Evolutionary conservation across 2,113 vertebrate genomes (phyloP).

Genomic region (Chamaetylas fuelleborni): DNA sequence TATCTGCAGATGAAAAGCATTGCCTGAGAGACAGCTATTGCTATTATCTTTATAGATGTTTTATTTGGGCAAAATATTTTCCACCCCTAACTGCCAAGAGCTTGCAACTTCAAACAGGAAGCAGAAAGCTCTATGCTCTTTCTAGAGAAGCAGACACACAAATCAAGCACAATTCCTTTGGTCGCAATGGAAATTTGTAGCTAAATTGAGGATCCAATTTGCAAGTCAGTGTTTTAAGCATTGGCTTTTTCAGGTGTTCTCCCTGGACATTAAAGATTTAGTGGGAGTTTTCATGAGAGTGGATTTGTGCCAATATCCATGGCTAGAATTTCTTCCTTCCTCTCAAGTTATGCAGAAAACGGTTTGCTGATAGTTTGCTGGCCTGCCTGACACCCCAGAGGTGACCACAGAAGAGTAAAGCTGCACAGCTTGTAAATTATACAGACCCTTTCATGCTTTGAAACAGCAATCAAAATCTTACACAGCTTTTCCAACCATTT

Average conservation of each 20-base stretch:
- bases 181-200: not conserved
- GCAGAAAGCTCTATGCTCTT: not conserved
- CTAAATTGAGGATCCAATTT: not conserved
- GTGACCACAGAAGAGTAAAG: not conserved
- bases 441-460: not conserved
- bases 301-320: not conserved
- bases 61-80: not conserved
- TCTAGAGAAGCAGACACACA: not conserved
- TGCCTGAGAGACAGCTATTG: not conserved
- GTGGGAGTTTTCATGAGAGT: not conserved
- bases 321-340: not conserved
- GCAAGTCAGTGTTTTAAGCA: not conserved
- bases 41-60: not conserved
- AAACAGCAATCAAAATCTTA: not conserved
- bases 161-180: not conserved
- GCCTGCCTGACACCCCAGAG: not conserved
- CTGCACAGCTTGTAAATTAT: not conserved
- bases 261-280: slow-evolving; percentile 14
- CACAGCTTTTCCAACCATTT: not conserved
- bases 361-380: not conserved
- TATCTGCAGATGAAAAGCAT: not conserved
- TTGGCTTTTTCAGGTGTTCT: slow-evolving; percentile 30
- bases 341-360: not conserved
- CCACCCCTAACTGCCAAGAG: not conserved
- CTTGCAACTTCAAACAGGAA: not conserved